phyloP scores from a whole-genome alignment of 2,113 vertebrate genomes.

The Ursus arctos region DNA sequence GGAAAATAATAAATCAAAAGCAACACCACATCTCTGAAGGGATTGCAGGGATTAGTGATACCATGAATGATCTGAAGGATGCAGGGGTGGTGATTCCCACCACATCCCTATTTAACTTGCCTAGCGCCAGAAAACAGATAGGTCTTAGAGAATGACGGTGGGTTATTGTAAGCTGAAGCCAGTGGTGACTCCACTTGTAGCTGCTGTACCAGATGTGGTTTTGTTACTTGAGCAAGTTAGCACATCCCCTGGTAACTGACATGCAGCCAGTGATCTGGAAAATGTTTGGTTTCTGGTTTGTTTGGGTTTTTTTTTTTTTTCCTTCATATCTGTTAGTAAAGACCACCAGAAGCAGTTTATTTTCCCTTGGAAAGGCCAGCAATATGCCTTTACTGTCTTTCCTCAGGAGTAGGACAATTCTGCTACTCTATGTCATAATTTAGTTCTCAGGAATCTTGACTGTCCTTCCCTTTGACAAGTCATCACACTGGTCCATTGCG shows the following conservation, averaged over 20 bases:
- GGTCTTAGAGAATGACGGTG: not conserved
- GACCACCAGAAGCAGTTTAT: no score
- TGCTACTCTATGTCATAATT: not conserved
- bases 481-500: not conserved
- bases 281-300: not conserved
- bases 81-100: not conserved
- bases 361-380: no score
- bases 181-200: not conserved
- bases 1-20: not conserved
- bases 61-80: not conserved
- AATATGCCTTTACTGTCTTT: no score
- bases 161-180: not conserved
- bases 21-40: not conserved
- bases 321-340: not conserved
- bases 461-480: not conserved
- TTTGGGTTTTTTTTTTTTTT: not conserved
- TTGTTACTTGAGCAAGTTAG: not conserved
- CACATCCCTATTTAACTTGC: not conserved
- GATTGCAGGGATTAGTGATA: not conserved
- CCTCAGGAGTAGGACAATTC: no score
- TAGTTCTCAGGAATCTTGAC: not conserved
- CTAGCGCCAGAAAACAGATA: not conserved
- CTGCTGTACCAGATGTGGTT: not conserved
- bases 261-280: not conserved
- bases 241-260: not conserved